Evolutionary conservation across 1,140 invertebrate species (phyloP), one percentile per base, ranked within the genome.

Genomic region (Trichonephila clavata): DNA sequence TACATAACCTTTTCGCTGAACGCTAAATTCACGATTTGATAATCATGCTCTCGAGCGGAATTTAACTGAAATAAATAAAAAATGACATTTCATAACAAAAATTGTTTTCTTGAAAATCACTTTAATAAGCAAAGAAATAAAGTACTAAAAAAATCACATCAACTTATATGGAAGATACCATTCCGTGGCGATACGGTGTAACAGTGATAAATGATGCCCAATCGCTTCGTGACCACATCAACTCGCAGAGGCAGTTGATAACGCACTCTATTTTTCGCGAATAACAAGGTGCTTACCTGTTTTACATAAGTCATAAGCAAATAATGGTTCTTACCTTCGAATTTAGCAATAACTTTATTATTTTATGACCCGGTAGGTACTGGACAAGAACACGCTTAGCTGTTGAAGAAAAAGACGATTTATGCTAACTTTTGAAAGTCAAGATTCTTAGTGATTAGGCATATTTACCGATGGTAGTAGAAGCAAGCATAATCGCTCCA

Each of bases 241-340:
- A 71, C 39, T 50, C 21, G n/a, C 32, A 71, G 39, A 50, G 87
- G 63, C 24, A 59, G 83, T 27, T 20, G 43, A 71, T 89, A 89
- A 71, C 63, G 32, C 6, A 27, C 63, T 61, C 39, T 61, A 71
- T 77, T 89, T 89, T 89, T 39, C 32, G 43, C 43, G 87, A 89
- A 89, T 89, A 89, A 89, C 87, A 89, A 89, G 87, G 63, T 86
- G 84, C 21, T 86, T 86, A 86, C 84, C 84, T 86, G 50, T 43
- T 89, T 89, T 89, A 89, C 87, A 89, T 89, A 89, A 68, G 24
- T 89, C 87, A 89, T 89, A 89, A 89, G 87, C 87, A 89, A 89
- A 89, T 89, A 89, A 89, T 89, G 43, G 68, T n/a, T 71, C 87
- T 61, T 50, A 16, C 87, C 50, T 89, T 89, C 24, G 32, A 77